phyloP scores from a whole-genome alignment of 1,140 invertebrate genomes.

The Drosophila azteca region DNA sequence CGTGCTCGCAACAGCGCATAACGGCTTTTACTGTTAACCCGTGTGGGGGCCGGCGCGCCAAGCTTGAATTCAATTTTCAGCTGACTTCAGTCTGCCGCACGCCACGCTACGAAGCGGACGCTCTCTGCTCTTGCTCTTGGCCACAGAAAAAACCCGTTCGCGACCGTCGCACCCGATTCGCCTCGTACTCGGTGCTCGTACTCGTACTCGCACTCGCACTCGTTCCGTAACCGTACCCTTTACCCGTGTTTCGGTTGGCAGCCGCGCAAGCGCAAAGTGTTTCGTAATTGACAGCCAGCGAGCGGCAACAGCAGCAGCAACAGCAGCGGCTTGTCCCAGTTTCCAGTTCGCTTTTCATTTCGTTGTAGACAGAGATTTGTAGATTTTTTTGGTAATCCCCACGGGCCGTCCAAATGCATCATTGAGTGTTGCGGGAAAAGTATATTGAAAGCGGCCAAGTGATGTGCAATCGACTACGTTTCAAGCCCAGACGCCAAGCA shows the following conservation, averaged over 20 bases:
- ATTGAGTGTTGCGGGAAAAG: conserved; percentile 56
- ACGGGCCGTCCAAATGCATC: conserved; percentile 51
- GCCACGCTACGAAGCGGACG: conserved; percentile 75
- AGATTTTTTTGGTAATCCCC: conserved; percentile 38
- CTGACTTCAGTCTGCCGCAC: conserved; percentile 78
- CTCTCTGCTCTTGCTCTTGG: conserved; percentile 49
- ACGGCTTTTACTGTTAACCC: conserved; percentile 75
- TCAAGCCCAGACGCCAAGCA: conserved; percentile 31
- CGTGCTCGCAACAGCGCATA: conserved; percentile 31
- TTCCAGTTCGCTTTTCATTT: conserved; percentile 77
- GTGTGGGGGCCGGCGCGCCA: conserved; percentile 33
- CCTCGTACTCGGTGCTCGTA: conserved; percentile 21
- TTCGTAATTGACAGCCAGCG: conserved; percentile 64
- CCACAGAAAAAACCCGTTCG: conserved; percentile 1
- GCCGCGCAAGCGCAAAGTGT: conserved; percentile 71
- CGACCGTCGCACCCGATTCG: conserved; percentile 55
- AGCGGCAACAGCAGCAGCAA: background rate
- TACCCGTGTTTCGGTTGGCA: conserved; percentile 5
- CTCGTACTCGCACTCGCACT: conserved; percentile 16
- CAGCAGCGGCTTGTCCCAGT: conserved; percentile 65
- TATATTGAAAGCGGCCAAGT: conserved; percentile 64
- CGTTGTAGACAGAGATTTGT: conserved; percentile 24
- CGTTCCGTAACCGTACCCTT: conserved; percentile 21
- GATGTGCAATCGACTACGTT: conserved; percentile 64
- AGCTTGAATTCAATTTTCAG: conserved; percentile 58